Evolutionary conservation across 1,140 invertebrate genomes (phyloP), one percentile per base, ranked within the genome.

Genomic region (Phocides pigmalion): DNA sequence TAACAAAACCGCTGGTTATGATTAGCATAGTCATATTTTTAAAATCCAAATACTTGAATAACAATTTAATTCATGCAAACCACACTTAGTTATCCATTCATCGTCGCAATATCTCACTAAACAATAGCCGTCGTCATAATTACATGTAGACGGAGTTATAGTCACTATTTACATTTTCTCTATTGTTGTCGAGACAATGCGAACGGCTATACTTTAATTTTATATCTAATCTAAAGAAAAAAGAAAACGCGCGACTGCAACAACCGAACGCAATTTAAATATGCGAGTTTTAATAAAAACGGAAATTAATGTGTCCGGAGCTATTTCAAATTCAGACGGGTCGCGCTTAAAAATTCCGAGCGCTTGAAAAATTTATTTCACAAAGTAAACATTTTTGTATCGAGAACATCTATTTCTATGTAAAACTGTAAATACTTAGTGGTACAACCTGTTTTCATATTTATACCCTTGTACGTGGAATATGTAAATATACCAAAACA

Each of bases 401-500:
- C 44, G 25, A 49, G 44, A 49, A 37, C 44, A 22, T 61, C 56
- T 59, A 47, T 59, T 59, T 59, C 42, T 61, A 49, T 49, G 44
- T 47, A 61, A 37, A 59, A 49, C 15, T 59, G 15, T 39, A 49
- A 37, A 35, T 61, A 61, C 58, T 62, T 41, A 42, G 47, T 47
- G 39, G 44, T 63, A 63, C 58, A 62, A 62, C 58, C 46, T 62
- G 58, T 62, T 63, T 51, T 63, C 47, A 53, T 63, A 51, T 63
- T 63, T 51, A 63, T 53, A 44, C 61, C 22, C 20, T 53, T 9
- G 61, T 64, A 62, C 62, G 51, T 56, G 54, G 54, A 46, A 61
- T 77, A 82, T 77, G 76, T 78, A 82, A 83, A 82, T 82, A 75
- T 68, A 76, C 59, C 62, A 64, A 80, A 82, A 84, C 72, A 69